Evolutionary conservation across 2,113 vertebrate species (phyloP), one percentile per base, ranked within the genome.

Genomic region (Ovibos moschatus): DNA sequence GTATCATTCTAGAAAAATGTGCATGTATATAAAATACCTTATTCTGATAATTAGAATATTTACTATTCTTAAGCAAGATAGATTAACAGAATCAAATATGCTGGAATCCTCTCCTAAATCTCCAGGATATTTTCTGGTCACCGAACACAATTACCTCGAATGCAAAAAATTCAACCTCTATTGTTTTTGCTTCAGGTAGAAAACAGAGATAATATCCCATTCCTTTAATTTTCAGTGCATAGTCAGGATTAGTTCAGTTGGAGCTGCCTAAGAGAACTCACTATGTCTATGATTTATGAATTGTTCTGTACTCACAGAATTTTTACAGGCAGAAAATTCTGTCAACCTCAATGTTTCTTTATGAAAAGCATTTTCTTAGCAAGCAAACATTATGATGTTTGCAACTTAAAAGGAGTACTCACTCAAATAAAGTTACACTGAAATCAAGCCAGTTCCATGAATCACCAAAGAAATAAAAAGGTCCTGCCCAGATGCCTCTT

Each of bases 381-480:
- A 94, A 91, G 40, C 67, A 71, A 71, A 23, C 47, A 28, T 47
- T 86, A 57, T 87, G 33, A 79, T 64, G 27, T 62, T 95, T 87
- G 14, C 2, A 86, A 84, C 21, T 90, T 89, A 55, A 96, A 96
- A 94, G 62, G 78, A 91, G 91, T 99, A 99, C 99, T 99, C 98
- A 99, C 99, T 99, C 99, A 99, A 99, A 99, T 82, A 99, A 97
- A 96, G 99, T 99, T 84, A 99, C 99, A 97, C 97, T 98, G 98
- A 99, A 99, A 98, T 99, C 99, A 92, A 99, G 98, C 99, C 99
- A 99, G 95, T 99, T 99, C 99, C 99, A 99, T 12, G 99, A 99
- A 97, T 99, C 99, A 97, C 99, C 99, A 19, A 99, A 98, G 98
- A 99, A 99, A 27, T 99, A 99, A 97, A 99, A 99, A 57, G 99